Percentiles rank a stretch among this genome's conserved stretches.
Evolutionary conservation across 2,888 invertebrate genomes (phyloP).

Genomic region (Chirona hameri): DNA sequence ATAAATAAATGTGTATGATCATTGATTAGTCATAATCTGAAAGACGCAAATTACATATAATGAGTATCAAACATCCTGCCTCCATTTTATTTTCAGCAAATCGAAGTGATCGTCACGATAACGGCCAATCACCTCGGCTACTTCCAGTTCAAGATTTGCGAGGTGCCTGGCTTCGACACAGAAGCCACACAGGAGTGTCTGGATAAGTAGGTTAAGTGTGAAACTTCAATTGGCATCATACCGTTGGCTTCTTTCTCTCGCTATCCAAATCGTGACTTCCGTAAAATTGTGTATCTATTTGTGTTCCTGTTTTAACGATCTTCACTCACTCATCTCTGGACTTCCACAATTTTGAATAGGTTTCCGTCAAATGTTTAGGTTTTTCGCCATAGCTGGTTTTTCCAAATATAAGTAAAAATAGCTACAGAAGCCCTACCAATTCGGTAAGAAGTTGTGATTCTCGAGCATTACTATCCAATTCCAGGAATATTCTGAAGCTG

Average conservation of each 20-base stretch:
- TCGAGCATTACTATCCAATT: background rate
- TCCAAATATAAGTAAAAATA: too few relatives aligned
- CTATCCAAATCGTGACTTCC: background rate
- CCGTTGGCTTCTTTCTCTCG: background rate
- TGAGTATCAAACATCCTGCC: too few relatives aligned
- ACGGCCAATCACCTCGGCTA: slow-evolving; percentile 44
- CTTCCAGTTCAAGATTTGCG: slow-evolving; percentile 44
- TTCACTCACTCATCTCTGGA: background rate
- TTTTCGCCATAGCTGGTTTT: too few relatives aligned
- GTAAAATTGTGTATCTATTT: background rate
- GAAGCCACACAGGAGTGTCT: slow-evolving; percentile 43
- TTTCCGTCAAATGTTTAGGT: too few relatives aligned
- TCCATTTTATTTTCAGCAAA: slow-evolving; percentile 35
- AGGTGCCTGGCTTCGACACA: slow-evolving; percentile 40
- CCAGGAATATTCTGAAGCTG: background rate
- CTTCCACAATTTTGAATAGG: background rate
- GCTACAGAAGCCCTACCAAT: too few relatives aligned
- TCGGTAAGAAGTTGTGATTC: too few relatives aligned
- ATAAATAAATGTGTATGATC: too few relatives aligned
- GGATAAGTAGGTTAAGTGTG: slow-evolving; percentile 37
- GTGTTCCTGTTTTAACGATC: background rate
- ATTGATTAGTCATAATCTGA: too few relatives aligned
- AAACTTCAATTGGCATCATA: too few relatives aligned
- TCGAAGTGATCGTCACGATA: slow-evolving; percentile 42
- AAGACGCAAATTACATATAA: too few relatives aligned